Conservation (phyloP, 2,797 vertebrate genomes). For the Mormyrops boulengeri region DNA sequence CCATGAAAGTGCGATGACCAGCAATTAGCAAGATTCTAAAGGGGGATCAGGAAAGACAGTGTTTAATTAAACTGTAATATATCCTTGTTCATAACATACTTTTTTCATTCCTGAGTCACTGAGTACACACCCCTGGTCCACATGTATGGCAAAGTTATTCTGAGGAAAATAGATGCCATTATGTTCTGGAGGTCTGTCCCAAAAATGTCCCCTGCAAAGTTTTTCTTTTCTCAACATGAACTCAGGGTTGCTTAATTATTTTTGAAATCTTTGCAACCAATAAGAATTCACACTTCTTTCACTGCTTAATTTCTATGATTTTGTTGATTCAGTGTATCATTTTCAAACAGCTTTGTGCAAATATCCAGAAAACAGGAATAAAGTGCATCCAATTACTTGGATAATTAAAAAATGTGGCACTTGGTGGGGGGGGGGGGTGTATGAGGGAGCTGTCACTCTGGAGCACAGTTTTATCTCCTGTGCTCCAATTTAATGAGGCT, state of each 20-base stretch:
- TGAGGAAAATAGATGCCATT: background rate
- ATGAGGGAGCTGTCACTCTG: conserved; percentile 11
- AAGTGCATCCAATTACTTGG: conserved; percentile 32
- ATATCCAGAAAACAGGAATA: conserved; percentile 20
- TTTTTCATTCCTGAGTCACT: background rate
- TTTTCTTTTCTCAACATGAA: background rate
- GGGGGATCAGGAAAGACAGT: background rate
- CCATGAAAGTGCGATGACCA: background rate
- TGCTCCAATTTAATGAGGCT: conserved; percentile 32
- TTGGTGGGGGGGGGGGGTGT: conserved; percentile 25
- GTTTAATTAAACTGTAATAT: background rate
- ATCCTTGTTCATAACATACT: background rate
- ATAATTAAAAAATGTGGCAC: conserved; percentile 38
- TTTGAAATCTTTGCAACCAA: conserved; percentile 12
- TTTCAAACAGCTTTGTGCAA: conserved; percentile 1
- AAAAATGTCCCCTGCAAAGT: background rate
- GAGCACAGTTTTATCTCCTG: conserved; percentile 3
- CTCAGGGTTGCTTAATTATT: conserved; percentile 7
- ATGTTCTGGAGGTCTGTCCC: background rate
- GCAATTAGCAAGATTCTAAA: background rate
- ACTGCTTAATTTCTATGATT: conserved; percentile 8
- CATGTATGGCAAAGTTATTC: background rate
- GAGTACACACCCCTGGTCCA: background rate
- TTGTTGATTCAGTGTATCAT: conserved; percentile 14
- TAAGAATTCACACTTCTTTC: background rate